Conservation (phyloP, 2,113 vertebrate species). For the Aegotheles bennettii region DNA sequence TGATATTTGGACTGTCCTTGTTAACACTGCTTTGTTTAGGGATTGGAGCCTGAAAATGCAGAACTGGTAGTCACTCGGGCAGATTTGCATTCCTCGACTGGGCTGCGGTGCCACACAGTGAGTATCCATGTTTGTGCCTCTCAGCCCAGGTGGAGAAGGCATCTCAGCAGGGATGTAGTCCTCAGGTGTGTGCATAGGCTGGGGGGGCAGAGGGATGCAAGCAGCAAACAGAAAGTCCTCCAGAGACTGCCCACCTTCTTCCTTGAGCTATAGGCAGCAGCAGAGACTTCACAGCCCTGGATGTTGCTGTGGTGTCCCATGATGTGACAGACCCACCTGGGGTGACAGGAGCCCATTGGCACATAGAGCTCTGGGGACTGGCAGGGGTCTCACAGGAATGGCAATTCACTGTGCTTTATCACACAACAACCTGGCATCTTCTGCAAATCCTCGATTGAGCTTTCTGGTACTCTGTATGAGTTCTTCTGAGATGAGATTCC, state of each 20-base stretch:
- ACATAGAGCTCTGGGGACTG: background rate
- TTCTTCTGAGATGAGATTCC: background rate
- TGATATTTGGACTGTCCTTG: background rate
- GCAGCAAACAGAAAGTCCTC: background rate
- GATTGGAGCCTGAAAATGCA: background rate
- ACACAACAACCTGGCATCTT: background rate
- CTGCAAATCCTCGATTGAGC: background rate
- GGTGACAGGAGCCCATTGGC: fast-evolving
- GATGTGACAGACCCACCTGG: fast-evolving
- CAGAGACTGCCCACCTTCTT: fast-evolving
- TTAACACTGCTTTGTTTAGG: fast-evolving
- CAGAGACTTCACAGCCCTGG: background rate
- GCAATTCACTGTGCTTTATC: fast-evolving
- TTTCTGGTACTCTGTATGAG: background rate
- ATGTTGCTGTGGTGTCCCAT: fast-evolving
- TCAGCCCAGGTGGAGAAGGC: background rate
- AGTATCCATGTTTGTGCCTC: background rate
- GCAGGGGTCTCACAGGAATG: background rate
- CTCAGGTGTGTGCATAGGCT: background rate
- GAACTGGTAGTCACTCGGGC: background rate
- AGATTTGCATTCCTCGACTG: fast-evolving
- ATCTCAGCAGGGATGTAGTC: background rate
- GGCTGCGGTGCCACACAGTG: background rate
- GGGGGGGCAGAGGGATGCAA: background rate
- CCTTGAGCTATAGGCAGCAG: background rate